Conservation (phyloP, 2,113 vertebrate species). For the Dasyornis broadbenti region DNA sequence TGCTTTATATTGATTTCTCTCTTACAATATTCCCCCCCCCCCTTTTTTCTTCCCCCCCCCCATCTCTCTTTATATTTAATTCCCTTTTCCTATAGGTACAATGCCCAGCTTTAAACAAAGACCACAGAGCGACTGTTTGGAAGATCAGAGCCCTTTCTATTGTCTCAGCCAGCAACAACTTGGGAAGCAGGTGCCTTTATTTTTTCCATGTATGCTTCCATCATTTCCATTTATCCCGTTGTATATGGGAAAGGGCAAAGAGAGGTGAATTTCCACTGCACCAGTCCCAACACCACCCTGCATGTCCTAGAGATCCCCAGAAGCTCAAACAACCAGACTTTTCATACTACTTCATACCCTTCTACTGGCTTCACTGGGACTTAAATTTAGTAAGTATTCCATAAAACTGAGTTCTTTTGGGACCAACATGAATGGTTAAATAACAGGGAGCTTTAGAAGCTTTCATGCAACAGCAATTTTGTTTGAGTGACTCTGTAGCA, state of each 20-base stretch:
- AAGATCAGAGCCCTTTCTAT: neutral
- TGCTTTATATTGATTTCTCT: constrained; percentile 48
- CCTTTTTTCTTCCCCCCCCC: neutral
- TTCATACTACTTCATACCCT: neutral
- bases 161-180: neutral
- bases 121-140: neutral
- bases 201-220: neutral
- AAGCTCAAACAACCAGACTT: neutral
- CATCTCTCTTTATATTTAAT: neutral
- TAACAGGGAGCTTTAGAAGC: neutral
- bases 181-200: neutral
- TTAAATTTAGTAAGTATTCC: neutral
- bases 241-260: neutral
- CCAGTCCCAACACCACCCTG: neutral
- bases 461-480: neutral
- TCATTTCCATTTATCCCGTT: neutral
- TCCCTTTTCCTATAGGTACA: neutral
- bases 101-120: neutral
- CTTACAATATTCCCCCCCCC: neutral
- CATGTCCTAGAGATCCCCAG: neutral
- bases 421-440: neutral
- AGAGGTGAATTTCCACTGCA: neutral
- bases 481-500: neutral
- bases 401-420: neutral
- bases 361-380: neutral